phyloP scores from a whole-genome alignment of 2,797 vertebrate species.

The Diglossa cyanea region DNA sequence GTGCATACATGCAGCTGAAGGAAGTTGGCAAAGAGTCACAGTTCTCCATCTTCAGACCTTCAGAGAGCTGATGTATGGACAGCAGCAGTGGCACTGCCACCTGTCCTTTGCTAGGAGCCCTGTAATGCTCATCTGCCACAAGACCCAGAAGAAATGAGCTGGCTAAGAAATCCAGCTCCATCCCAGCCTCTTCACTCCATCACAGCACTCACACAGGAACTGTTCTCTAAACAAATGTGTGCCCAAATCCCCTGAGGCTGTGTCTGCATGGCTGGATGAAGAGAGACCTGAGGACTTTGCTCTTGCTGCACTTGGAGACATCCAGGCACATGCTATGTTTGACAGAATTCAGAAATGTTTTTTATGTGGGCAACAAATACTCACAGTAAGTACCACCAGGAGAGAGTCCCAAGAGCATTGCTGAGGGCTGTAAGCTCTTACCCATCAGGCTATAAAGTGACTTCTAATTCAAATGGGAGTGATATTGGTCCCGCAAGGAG shows the following conservation, averaged over 20 bases:
- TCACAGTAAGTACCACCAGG: not conserved
- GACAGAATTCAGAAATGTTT: constrained; percentile 5
- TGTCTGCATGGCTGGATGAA: not conserved
- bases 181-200: not conserved
- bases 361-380: not conserved
- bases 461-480: constrained; percentile 6
- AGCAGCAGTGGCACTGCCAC: not conserved
- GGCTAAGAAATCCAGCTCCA: constrained; percentile 5
- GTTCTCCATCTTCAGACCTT: not conserved
- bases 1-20: not conserved
- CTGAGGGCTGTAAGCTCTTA: not conserved
- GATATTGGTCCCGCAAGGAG: not conserved
- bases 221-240: not conserved
- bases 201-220: not conserved
- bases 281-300: not conserved
- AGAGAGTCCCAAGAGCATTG: not conserved
- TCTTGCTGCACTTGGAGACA: not conserved
- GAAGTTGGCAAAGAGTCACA: not conserved
- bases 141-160: not conserved
- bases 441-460: not conserved
- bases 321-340: not conserved
- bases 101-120: not conserved
- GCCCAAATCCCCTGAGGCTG: not conserved
- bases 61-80: not conserved
- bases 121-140: not conserved